Percentiles rank a stretch among this genome's conserved stretches.
phyloP scores from a whole-genome alignment of 2,113 vertebrate species.

The Sylvietta virens region DNA sequence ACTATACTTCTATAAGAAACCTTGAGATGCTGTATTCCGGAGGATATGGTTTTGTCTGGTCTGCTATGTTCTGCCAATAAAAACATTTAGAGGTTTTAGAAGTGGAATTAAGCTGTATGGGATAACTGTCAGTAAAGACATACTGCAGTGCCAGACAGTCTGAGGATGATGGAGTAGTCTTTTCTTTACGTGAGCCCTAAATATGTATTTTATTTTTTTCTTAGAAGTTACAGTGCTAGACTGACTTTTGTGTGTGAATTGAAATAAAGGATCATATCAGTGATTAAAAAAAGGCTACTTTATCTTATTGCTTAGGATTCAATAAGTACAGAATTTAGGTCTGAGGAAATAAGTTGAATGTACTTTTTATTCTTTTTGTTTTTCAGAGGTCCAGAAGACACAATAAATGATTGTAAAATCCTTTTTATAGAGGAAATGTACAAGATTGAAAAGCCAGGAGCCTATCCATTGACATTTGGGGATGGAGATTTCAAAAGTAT shows the following conservation, averaged over 20 bases:
- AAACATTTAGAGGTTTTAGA: not conserved
- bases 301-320: not conserved
- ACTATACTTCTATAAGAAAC: not conserved
- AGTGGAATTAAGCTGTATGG: not conserved
- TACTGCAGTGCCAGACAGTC: not conserved
- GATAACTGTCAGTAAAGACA: not conserved
- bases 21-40: not conserved
- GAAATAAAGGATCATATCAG: not conserved
- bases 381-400: slow-evolving; percentile 86
- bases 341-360: not conserved
- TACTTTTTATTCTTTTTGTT: slow-evolving; percentile 45
- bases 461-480: slow-evolving; percentile 82
- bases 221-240: not conserved
- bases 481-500: slow-evolving; percentile 96
- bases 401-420: slow-evolving; percentile 91
- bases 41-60: not conserved
- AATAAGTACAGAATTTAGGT: not conserved
- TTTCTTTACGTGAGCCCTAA: not conserved
- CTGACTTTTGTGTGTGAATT: not conserved
- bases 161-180: not conserved
- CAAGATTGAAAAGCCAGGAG: slow-evolving; percentile 91
- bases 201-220: not conserved
- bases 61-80: not conserved
- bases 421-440: slow-evolving; percentile 94
- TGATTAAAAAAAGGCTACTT: not conserved